Conservation (phyloP, 2,888 invertebrate species). For the Portevinia maculata region DNA sequence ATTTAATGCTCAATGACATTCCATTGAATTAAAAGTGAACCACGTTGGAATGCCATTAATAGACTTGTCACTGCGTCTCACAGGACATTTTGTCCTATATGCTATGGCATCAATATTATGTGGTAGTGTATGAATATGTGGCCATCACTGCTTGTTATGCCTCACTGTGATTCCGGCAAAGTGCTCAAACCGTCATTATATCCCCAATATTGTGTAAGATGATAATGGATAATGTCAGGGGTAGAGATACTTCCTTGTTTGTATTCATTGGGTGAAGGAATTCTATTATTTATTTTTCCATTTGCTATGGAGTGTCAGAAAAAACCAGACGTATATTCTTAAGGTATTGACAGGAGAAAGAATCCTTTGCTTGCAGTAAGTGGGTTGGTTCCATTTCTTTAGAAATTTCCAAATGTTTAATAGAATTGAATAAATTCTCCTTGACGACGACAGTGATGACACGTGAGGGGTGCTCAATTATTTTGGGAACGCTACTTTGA, state of each 20-base stretch:
- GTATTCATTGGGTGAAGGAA: constrained; percentile 9
- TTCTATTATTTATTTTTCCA: neutral
- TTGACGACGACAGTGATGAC: constrained; percentile 7
- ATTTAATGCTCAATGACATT: neutral
- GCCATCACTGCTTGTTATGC: constrained; percentile 1
- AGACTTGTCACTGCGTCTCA: constrained; percentile 5
- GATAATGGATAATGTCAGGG: constrained; percentile 36
- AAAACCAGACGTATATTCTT: constrained; percentile 13
- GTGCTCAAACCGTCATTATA: constrained; percentile 38
- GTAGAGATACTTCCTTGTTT: constrained; percentile 36
- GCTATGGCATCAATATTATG: neutral
- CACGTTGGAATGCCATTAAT: constrained; percentile 19
- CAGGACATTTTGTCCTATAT: constrained; percentile 15
- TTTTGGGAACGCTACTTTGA: constrained; percentile 24
- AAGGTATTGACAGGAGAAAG: constrained; percentile 2
- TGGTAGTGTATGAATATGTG: constrained; percentile 1
- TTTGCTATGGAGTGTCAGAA: neutral
- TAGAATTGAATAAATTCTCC: constrained; percentile 32
- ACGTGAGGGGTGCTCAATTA: constrained; percentile 34
- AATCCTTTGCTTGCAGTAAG: constrained; percentile 4
- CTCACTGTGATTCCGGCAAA: constrained; percentile 22
- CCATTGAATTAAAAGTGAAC: constrained; percentile 22
- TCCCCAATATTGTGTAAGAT: constrained; percentile 33
- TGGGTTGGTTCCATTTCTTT: constrained; percentile 29
- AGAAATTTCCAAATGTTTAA: constrained; percentile 25